These are phyloP conservation scores for Cantharis nigra DNA, from an alignment of 2,888 invertebrate species.

Conservation along the genomic window DNA sequence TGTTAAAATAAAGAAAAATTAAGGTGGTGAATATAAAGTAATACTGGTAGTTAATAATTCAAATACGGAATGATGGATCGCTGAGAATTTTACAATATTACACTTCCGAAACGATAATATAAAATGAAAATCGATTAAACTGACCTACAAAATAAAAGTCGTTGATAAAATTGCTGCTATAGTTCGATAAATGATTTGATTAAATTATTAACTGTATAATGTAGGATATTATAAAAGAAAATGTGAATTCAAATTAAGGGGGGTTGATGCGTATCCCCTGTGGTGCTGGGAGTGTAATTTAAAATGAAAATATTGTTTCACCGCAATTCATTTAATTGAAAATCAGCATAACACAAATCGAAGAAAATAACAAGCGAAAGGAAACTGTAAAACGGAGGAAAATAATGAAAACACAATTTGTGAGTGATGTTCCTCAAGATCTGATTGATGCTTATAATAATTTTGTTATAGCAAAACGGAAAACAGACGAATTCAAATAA, in stretches of 20 bases:
- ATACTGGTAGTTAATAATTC: neutral
- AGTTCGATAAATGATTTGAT: neutral
- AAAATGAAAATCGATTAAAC: neutral
- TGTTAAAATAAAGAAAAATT: neutral
- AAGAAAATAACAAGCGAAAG: conserved; percentile 3
- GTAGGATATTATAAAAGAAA: neutral
- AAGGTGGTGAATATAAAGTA: neutral
- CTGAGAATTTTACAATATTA: neutral
- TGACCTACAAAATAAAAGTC: neutral
- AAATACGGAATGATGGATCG: neutral
- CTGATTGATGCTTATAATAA: conserved; percentile 25
- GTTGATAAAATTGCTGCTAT: neutral
- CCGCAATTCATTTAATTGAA: conserved; percentile 13
- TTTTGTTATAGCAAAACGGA: conserved; percentile 18
- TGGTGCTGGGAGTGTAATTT: neutral
- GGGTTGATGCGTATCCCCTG: neutral
- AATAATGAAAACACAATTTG: conserved; percentile 11
- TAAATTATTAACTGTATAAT: neutral
- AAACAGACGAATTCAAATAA: conserved; percentile 23
- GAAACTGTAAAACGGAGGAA: neutral
- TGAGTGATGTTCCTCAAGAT: conserved; percentile 15
- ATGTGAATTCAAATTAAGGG: neutral
- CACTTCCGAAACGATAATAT: neutral
- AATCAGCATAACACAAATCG: neutral
- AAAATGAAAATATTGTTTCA: conserved; percentile 7